Evolutionary conservation across 2,797 vertebrate species (phyloP), one percentile per base, ranked within the genome.

Genomic region (Anguilla anguilla): DNA sequence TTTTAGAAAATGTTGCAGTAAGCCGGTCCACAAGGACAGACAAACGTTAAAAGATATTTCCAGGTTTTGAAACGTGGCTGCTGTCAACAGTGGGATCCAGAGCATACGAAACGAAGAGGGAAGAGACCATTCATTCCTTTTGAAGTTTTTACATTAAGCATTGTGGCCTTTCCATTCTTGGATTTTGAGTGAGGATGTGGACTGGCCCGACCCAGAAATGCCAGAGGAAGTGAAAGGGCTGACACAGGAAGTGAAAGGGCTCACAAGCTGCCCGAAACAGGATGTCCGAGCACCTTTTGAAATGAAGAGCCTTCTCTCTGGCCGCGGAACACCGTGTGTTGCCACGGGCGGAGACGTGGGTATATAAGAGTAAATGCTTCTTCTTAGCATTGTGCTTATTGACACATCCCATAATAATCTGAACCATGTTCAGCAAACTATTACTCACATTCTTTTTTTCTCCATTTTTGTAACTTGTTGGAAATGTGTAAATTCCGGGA

Each of bases 341-440:
- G 95, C 96, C 89, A 88, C 91, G 91, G 97, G 97, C 95, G 95
- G 95, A 94, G 96, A 94, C 92, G 96, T 97, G 97, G 97, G 97
- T 97, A 97, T 95, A 97, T 22, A 79, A 67, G 96, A 96, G 97
- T 97, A 98, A 96, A 99, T 98, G 98, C 98, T 98, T 97, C 97
- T 98, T 92, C 95, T 94, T 96, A 96, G 98, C 98, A 98, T 98
- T 98, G 97, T 98, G 97, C 97, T 97, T 97, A 97, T 96, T 96
- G 96, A 97, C 96, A 97, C 97, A 98, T 97, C 97, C 96, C 93
- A 97, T 98, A 94, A 97, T 98, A 97, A 97, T 99, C 98, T 99
- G 98, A 99, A 99, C 98, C 97, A 92, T 99, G 98, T 99, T 99
- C 98, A 99, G 98, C 97, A 96, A 97, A 97, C 96, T 95, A 91